Evolutionary conservation across 2,113 vertebrate species (phyloP), one percentile per base, ranked within the genome.

Genomic region (Aldabrachelys gigantea): DNA sequence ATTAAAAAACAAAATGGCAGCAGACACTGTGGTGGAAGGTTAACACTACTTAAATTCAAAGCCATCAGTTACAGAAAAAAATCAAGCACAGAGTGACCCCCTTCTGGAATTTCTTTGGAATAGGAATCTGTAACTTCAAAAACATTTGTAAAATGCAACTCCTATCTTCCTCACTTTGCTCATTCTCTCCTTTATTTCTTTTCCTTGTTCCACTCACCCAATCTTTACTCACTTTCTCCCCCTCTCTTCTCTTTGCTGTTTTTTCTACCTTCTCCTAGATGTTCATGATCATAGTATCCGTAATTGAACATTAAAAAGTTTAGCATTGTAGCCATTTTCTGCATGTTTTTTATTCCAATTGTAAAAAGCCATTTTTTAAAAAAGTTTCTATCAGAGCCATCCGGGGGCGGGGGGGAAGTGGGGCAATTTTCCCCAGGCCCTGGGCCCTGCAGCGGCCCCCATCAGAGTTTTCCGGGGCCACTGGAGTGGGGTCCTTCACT

Each of bases 231-330:
- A 1, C 22, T 22, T 78, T 35, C 3, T 52, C 72, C 29, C 47
- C 16, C 2, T 9, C 72, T 25, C 57, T 59, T 59, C 25, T 53
- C 16, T 49, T 41, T 13, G 13, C 21, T 88, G 41, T 38, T 59
- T 44, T 83, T 88, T 29, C 41, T 76, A 24, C 4, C 12, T 88
- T 93, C 87, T 50, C 62, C 14, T 91, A 87, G 21, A 57, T 95
- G 52, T 91, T 50, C 80, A 87, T 94, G 50, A 47, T 96, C 94
- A 96, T 97, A 96, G 85, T 90, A 95, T 88, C 95, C 96, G 53
- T 97, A 95, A 95, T 91, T 94, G 85, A 93, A 92, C 94, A 54
- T 95, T 96, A 90, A 65, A 92, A 96, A 94, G 87, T 79, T 83
- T 56, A 84, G 6, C 83, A 92, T 91, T 93, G 54, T 88, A 91